A percentile compares a stretch with the other conserved stretches of the same genome.
Conservation (phyloP, 92 coral and sea anemone species). For the Parazoanthus atlanticus region DNA sequence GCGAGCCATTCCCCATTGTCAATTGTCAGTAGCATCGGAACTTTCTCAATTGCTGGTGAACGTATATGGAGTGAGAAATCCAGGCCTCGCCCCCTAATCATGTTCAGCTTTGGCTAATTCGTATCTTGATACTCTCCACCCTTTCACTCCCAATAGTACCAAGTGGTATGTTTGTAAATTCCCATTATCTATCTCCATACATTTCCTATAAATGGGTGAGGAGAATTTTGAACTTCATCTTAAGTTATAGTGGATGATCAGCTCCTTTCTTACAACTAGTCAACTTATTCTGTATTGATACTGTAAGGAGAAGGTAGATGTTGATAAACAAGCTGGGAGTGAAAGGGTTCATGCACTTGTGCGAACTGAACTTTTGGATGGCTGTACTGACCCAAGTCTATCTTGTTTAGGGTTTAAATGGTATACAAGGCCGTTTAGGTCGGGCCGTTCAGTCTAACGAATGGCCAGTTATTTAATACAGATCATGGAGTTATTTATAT, state of each 20-base stretch:
- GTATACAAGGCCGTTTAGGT: not conserved
- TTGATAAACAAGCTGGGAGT: not conserved
- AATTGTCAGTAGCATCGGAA: not conserved
- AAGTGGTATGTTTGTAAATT: not conserved
- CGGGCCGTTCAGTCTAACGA: not conserved
- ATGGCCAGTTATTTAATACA: slow-evolving; percentile 34
- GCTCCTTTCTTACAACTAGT: not conserved
- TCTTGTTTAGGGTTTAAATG: not conserved
- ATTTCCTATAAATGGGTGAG: not conserved
- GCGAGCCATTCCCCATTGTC: not conserved
- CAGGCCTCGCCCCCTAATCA: not conserved
- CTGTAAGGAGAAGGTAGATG: not conserved
- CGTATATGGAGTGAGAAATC: too few relatives aligned
- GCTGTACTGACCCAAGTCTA: not conserved
- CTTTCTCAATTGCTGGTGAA: not conserved
- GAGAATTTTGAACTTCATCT: not conserved
- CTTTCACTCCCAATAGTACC: not conserved
- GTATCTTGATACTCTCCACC: not conserved
- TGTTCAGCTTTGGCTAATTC: not conserved
- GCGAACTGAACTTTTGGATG: not conserved
- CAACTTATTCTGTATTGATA: not conserved
- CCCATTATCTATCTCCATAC: not conserved
- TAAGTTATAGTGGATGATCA: not conserved
- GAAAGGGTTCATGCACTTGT: not conserved
- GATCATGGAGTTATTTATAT: slow-evolving; percentile 15